A percentile compares a stretch with the other conserved stretches of the same genome.
phyloP scores from a whole-genome alignment of 2,113 vertebrate genomes.

The Hippolais icterina region DNA sequence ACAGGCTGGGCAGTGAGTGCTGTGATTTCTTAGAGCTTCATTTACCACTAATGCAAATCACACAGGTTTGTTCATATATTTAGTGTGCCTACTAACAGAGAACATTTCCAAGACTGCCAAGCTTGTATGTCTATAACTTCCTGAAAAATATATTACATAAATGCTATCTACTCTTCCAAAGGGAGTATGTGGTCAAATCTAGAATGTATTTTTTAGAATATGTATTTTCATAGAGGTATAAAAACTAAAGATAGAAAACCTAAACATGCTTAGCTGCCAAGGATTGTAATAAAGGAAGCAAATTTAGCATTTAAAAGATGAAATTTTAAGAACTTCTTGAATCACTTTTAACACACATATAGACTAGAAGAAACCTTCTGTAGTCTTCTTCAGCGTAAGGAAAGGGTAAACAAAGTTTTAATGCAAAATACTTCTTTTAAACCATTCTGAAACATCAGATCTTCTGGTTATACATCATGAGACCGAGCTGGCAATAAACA shows the following conservation, averaged over 20 bases:
- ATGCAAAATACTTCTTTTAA: neutral
- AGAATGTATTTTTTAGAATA: neutral
- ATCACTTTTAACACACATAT: neutral
- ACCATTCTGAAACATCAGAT: neutral
- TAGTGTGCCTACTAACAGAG: neutral
- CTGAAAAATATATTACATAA: neutral
- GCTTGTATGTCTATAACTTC: neutral
- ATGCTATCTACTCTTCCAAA: neutral
- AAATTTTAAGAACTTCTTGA: neutral
- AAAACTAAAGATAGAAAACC: neutral
- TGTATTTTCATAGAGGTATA: neutral
- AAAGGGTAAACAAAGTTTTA: neutral
- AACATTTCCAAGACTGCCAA: neutral
- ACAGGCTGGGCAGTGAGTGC: neutral
- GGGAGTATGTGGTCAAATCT: neutral
- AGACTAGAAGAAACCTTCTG: neutral
- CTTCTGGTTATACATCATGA: neutral
- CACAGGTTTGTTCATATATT: accelerated
- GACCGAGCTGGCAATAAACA: neutral
- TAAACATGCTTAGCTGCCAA: neutral
- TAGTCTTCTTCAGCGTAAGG: neutral
- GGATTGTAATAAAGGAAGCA: neutral
- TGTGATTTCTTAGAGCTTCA: neutral
- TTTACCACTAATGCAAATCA: neutral
- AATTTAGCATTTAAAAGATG: neutral